These are phyloP conservation scores for Podocnemis expansa DNA, from an alignment of 2,113 vertebrate species.

Conservation along the genomic window DNA sequence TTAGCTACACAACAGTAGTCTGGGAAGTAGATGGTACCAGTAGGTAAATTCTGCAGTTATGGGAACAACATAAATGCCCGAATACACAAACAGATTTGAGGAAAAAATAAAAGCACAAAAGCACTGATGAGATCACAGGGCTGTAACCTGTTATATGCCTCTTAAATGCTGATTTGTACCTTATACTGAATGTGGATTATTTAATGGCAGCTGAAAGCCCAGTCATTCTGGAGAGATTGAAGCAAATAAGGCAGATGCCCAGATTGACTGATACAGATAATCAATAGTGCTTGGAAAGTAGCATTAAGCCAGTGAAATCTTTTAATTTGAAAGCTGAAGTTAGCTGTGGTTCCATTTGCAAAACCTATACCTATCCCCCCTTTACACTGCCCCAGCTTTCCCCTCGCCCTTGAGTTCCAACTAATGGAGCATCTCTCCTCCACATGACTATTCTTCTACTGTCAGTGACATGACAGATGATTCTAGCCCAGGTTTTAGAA, in stretches of 20 bases:
- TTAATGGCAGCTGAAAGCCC: background rate
- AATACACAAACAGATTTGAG: background rate
- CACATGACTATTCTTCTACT: background rate
- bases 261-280: background rate
- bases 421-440: background rate
- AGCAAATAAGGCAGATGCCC: background rate
- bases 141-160: background rate
- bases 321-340: background rate
- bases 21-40: background rate
- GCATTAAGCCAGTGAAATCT: background rate
- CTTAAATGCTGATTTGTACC: background rate
- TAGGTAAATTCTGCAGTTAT: background rate
- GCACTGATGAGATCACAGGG: background rate
- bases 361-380: background rate
- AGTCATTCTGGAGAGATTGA: background rate
- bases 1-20: background rate
- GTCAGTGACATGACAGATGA: background rate
- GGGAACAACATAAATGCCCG: background rate
- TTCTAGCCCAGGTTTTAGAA: background rate
- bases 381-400: background rate
- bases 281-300: background rate
- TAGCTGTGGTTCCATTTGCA: background rate
- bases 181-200: background rate
- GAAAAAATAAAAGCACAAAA: background rate
- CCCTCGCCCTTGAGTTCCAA: rapidly evolving